These are phyloP conservation scores for Acanthosepion lycidas DNA, from an alignment of 2,888 invertebrate species.

Conservation along the genomic window DNA sequence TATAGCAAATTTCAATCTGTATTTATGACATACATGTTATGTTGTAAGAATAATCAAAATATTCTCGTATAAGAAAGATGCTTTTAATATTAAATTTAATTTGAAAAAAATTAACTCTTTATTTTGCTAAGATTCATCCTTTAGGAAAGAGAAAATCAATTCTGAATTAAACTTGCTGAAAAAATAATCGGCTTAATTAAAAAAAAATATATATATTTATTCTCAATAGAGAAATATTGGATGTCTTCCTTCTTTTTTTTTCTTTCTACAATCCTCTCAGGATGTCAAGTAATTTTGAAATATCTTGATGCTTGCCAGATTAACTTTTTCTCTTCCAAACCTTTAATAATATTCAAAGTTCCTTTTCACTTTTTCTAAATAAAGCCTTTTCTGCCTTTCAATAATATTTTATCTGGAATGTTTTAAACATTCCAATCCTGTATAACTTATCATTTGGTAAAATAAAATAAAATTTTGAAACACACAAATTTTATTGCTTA, in stretches of 20 bases:
- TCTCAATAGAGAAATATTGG: too few relatives aligned
- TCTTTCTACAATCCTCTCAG: not conserved
- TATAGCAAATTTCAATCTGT: not conserved
- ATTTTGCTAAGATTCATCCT: not conserved
- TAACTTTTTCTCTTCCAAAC: not conserved
- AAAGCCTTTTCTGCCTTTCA: not conserved
- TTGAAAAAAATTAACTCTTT: not conserved
- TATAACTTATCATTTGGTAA: not conserved
- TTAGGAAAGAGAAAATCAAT: not conserved
- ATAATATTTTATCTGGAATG: not conserved
- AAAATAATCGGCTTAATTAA: too few relatives aligned
- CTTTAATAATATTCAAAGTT: not conserved
- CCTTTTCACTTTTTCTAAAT: not conserved
- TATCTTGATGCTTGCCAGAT: not conserved
- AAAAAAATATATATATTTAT: too few relatives aligned
- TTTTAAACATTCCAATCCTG: not conserved
- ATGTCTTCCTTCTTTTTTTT: not conserved
- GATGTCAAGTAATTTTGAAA: not conserved
- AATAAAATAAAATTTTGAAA: conserved; percentile 8
- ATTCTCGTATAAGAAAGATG: not conserved
- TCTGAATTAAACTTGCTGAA: not conserved
- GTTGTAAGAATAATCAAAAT: not conserved
- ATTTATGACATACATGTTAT: not conserved
- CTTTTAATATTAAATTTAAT: not conserved
- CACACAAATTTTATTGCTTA: not conserved